Evolutionary conservation across 2,888 invertebrate species (phyloP), one percentile per base, ranked within the genome.

Genomic region (Atethmia centrago): DNA sequence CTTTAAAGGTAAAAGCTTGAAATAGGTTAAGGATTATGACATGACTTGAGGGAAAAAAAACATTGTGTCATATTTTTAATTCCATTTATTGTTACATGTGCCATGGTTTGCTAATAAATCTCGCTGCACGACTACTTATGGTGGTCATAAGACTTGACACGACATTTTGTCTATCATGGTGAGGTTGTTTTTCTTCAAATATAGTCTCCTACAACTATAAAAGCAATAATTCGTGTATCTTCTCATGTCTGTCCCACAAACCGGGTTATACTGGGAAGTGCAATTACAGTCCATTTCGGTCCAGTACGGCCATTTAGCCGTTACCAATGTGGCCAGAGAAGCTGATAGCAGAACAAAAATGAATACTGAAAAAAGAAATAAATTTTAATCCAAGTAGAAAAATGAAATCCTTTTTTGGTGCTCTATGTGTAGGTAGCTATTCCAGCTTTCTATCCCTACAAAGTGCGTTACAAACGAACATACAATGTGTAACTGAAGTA

Each of bases 201-300:
- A 91, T 0, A 47, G 16, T 9, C 83, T 79, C 36, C 85, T 83
- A 68, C 93, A 93, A 2, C 78, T 31, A 53, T 74, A 89, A 19
- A 83, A 89, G 69, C 93, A 94, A 1, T 51, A 28, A 72, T 93
- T 93, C 28, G 40, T 84, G 77, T 91, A 93, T 31, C 89, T 69
- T 1, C 42, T 77, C 70, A 64, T 61, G 69, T 92, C 90, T 0
- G 88, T 82, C 4, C 81, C 91, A 68, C 93, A 93, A 0, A 91
- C 81, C 0, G 93, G 93, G 61, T 90, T 79, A 66, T 93, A 93
- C 55, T 93, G 84, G 0, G 72, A 12, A 36, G 36, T 36, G 4
- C 36, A 36, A 36, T 36, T 36, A 36, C 36, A 36, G 36, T 36
- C 36, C 36, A 36, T 36, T 4, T 36, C 36, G 36, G 36, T 4